Base-by-base conservation (phyloP, 2,888 invertebrate genomes). In the Cacoxenus indagator region DNA sequence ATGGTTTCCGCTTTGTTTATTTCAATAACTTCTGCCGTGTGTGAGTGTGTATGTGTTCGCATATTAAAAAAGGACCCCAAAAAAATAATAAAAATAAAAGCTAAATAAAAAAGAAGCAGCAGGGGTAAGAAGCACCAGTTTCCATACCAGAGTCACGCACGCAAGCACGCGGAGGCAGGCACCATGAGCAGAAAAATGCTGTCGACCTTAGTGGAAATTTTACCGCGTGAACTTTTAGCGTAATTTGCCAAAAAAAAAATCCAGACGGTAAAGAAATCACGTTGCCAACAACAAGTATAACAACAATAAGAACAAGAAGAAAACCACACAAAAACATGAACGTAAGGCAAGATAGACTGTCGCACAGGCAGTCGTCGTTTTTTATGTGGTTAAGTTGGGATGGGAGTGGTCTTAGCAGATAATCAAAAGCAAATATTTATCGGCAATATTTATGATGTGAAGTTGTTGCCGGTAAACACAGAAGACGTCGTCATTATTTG, bases 371-470 rank as follows among this genome's bases (percentile, higher is more conserved):
- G 8, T 37, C 14, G 5, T 2, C 37, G 37, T 5, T 37, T 14
- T 37, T 1, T 37, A 1, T 37, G 37, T 37, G 37, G 8, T 8
- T 37, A 14, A 11, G 37, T 37, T 8, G 1, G 37, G 8, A 14
- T 4, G 37, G 8, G 37, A 11, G 2, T 2, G 37, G 2, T 8
- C 37, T 11, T 4, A 19, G 19, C 71, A 75, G 80, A 85, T 84
- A 86, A 84, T 86, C 85, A 84, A 82, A 84, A 82, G 81, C 85
- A 84, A 84, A 84, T 84, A 85, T 84, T 84, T 85, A 81, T 79
- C 80, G 81, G 80, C 77, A 62, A 74, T 48, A 74, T 74, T 70
- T 51, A 48, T 45, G 64, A 64, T n/a, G 67, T 48, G n/a, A n/a
- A 17, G n/a, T 48, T 17, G 19, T 17, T 48, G 48, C 48, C n/a